Evolutionary conservation across 2,113 vertebrate genomes (phyloP), one percentile per base, ranked within the genome.

Genomic region (Oryzias melastigma): DNA sequence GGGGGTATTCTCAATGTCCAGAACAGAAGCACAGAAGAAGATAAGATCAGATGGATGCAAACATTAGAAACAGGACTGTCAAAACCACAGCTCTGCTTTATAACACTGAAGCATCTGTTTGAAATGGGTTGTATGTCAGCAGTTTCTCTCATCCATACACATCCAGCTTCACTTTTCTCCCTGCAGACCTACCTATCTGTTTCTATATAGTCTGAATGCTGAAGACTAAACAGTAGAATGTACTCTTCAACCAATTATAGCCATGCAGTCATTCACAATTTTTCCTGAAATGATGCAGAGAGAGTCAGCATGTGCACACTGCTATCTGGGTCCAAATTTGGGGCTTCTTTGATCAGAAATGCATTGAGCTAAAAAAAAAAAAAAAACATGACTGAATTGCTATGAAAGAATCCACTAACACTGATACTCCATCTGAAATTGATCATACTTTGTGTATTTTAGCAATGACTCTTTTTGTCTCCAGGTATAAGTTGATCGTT

Each of bases 141-240:
- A 27, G 20, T 51, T 65, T 65, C 43, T 54, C 42, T 74, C 67
- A 71, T 10, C 14, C 15, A 22, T 43, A 69, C 1, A 7, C 65
- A 65, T 35, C 29, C 22, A 27, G 27, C 25, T 48, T 19, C 16
- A 1, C 51, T 44, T 56, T 5, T 40, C 20, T 71, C 71, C 71
- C 56, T 29, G 1, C 1, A 66, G 52, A 68, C 59, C 44, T 43
- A 43, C 44, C 46, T 60, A 42, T 15, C 58, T 60, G 65, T 58
- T 44, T 53, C 48, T 58, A 15, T 22, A 6, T 53, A 58, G 15
- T 35, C 43, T 25, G 60, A 19, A 44, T 45, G 19, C 64, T 52
- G 56, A 46, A 49, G 45, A 27, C 12, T 68, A 54, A 58, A 44
- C 45, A 49, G 63, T 25, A 53, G 55, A 65, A 63, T 70, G 70